Conservation (phyloP, 2,113 vertebrate species). For the Cephalopholis sonnerati region DNA sequence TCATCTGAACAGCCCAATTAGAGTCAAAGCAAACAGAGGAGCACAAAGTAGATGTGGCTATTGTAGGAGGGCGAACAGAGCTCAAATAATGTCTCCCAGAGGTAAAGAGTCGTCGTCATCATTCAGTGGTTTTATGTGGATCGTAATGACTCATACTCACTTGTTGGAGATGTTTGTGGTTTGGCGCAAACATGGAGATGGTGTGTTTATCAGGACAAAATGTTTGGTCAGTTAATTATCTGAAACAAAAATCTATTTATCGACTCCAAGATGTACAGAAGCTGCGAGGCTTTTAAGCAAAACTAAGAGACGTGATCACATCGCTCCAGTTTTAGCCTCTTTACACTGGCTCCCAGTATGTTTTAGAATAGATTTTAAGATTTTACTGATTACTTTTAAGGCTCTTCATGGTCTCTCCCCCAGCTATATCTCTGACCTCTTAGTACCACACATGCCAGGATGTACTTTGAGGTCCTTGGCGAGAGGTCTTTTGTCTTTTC, state of each 20-base stretch:
- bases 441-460: too few relatives aligned
- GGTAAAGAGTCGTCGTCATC: background rate
- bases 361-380: too few relatives aligned
- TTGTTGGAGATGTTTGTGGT: background rate
- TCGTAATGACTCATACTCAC: background rate
- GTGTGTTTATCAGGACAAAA: background rate
- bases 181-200: background rate
- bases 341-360: too few relatives aligned
- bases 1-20: slow-evolving; percentile 43
- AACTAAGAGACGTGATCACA: too few relatives aligned
- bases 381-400: too few relatives aligned
- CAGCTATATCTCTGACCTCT: too few relatives aligned
- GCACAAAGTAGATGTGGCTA: background rate
- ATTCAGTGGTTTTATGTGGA: background rate
- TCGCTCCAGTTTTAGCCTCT: too few relatives aligned
- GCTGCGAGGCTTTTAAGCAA: too few relatives aligned
- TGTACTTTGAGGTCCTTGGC: too few relatives aligned
- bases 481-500: too few relatives aligned
- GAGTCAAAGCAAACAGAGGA: slow-evolving; percentile 27
- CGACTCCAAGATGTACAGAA: too few relatives aligned
- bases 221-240: background rate
- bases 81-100: background rate
- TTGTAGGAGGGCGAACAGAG: slow-evolving; percentile 2
- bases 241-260: background rate
- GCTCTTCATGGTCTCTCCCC: too few relatives aligned